Conservation (phyloP, 2,797 vertebrate species). For the Helicolenus hilgendorfi region DNA sequence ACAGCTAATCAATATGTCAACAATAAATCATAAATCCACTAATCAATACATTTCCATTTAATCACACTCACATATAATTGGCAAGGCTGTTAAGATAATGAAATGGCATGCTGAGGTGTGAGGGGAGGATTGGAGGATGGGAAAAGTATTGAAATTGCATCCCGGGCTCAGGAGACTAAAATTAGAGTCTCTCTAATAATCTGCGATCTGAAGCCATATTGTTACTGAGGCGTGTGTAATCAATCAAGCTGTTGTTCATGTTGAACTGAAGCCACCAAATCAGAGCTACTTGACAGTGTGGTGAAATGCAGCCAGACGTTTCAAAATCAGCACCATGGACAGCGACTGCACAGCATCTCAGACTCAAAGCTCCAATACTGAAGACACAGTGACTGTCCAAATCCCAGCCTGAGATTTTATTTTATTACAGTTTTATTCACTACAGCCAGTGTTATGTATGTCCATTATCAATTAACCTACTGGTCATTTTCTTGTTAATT, state of each 20-base stretch:
- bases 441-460: background rate
- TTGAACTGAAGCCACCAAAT: constrained; percentile 49
- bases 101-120: constrained; percentile 6
- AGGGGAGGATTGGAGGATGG: constrained; percentile 2
- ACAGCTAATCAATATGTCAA: constrained; percentile 19
- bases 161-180: constrained; percentile 7
- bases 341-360: constrained; percentile 21
- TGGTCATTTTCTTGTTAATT: background rate
- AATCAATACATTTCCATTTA: constrained; percentile 50
- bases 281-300: constrained; percentile 25
- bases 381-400: background rate
- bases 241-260: constrained; percentile 53
- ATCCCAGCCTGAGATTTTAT: background rate
- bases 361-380: background rate
- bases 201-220: constrained; percentile 34
- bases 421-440: background rate
- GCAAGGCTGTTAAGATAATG: constrained; percentile 48
- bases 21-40: constrained; percentile 32
- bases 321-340: constrained; percentile 77
- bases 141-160: constrained; percentile 30
- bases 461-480: background rate
- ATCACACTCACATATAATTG: constrained; percentile 6
- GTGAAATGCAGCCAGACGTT: constrained; percentile 10
- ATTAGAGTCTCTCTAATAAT: constrained; percentile 43
- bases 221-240: constrained; percentile 52